phyloP scores from a whole-genome alignment of 2,888 invertebrate genomes.

The Bimastos eiseni region DNA sequence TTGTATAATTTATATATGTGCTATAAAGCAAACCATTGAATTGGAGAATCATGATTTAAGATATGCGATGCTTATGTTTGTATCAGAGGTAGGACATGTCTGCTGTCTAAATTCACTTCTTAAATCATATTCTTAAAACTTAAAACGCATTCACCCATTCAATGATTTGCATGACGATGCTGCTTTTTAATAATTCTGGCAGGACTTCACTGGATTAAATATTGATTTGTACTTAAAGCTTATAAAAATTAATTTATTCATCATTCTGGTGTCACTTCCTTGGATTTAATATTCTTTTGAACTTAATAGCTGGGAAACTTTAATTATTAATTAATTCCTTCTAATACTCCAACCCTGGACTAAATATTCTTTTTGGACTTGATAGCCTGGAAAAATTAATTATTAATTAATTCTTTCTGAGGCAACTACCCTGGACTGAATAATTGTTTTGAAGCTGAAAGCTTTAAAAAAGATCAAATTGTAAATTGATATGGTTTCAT shows the following conservation, averaged over 20 bases:
- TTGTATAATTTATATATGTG: too few relatives aligned
- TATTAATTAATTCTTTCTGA: neutral
- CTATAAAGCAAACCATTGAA: neutral
- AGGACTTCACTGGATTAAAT: neutral
- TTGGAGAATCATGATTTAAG: neutral
- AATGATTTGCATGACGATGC: neutral
- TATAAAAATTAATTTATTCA: too few relatives aligned
- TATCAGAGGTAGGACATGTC: neutral
- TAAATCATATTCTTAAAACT: neutral
- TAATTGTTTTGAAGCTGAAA: neutral
- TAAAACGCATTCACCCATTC: neutral
- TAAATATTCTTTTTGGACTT: neutral
- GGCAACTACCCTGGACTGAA: neutral
- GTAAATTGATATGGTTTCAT: neutral
- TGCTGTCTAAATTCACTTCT: neutral
- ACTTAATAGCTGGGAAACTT: neutral
- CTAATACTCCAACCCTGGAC: neutral
- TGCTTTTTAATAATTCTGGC: neutral
- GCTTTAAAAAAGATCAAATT: neutral
- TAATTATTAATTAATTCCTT: too few relatives aligned
- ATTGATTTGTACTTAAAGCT: neutral
- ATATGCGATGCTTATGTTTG: neutral
- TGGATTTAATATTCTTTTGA: neutral
- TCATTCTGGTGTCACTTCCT: too few relatives aligned
- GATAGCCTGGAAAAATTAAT: neutral